Evolutionary conservation across 2,888 invertebrate species (phyloP), one percentile per base, ranked within the genome.

Genomic region (Diarsia rubi): DNA sequence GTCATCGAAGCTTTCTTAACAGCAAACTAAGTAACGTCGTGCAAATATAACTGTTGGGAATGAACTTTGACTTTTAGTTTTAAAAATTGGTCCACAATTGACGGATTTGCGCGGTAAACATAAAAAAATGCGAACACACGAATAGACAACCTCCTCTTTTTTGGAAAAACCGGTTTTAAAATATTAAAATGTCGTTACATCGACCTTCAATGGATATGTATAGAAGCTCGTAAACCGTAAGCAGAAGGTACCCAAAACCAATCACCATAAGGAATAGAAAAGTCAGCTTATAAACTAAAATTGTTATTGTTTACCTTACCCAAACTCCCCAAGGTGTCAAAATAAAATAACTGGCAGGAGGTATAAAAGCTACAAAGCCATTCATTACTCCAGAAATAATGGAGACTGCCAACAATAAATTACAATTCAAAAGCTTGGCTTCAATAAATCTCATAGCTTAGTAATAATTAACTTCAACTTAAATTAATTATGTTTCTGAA

Each of bases 401-500:
- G 67, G 67, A 64, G 44, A 78, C 67, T 24, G 24, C 49, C n/a
- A n/a, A 45, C 63, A 37, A 45, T 59, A 64, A 78, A 73, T 63
- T 59, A 47, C 9, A 65, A 66, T 63, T 37, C 27, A 64, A 73
- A 78, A 73, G 44, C 49, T 24, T 14, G 44, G 1, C 27, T 66
- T 49, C 62, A 64, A 78, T 78, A 68, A 78, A 78, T 78, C 63
- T 59, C 42, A 16, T 4, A 59, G 49, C 73, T 49, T 37, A 21
- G 14, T 16, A 63, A 45, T 78, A 73, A 78, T 52, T 67, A 52
- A 78, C 73, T 67, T 67, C 27, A 57, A 65, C 52, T 72, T 73
- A 52, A 73, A 73, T 73, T 59, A 78, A 78, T 68, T 59, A 64
- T 27, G 37, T 45, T 73, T 64, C n/a, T 59, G 49, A 8, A 47